Conservation (phyloP, 2,113 vertebrate genomes). For the Myodes glareolus region DNA sequence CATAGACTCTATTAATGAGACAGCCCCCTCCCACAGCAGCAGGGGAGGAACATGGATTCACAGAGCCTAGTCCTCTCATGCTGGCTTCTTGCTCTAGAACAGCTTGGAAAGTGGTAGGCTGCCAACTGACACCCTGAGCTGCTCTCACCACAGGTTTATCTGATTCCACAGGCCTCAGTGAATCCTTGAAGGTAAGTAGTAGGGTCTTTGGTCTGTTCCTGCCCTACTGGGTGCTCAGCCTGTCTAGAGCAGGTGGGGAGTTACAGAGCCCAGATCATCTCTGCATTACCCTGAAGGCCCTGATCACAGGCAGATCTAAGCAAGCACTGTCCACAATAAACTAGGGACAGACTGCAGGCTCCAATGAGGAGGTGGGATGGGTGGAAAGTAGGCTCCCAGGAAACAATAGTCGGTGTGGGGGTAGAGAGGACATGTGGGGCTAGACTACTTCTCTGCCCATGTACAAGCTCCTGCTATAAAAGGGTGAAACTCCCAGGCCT, state of each 20-base stretch:
- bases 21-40: accelerated
- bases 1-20: neutral
- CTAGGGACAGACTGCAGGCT: accelerated
- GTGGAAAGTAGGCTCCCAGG: neutral
- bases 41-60: neutral
- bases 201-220: neutral
- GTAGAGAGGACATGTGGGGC: neutral
- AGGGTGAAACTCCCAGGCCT: neutral
- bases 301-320: neutral
- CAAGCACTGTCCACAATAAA: neutral
- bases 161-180: no score
- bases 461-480: neutral
- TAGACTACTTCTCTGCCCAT: neutral
- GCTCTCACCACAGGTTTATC: neutral
- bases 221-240: neutral
- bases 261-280: neutral
- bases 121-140: neutral
- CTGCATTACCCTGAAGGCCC: neutral
- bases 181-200: neutral
- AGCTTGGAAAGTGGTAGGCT: neutral
- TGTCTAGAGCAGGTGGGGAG: neutral
- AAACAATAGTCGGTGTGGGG: neutral
- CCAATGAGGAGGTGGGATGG: neutral
- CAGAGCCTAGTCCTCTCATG: neutral
- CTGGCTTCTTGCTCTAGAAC: neutral